Conservation (phyloP, 2,888 invertebrate genomes). For the Scaptomyza reducta region DNA sequence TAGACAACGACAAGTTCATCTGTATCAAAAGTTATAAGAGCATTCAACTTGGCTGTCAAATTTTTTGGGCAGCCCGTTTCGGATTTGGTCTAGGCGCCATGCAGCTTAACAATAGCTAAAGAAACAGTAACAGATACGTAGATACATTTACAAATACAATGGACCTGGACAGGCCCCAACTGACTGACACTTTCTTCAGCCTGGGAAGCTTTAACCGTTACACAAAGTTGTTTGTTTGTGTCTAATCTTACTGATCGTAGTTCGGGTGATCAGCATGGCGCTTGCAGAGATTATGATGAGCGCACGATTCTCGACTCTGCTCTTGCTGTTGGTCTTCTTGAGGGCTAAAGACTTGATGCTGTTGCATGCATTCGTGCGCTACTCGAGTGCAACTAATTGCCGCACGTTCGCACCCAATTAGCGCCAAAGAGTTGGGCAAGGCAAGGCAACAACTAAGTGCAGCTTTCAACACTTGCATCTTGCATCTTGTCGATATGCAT, state of each 20-base stretch:
- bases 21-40: constrained; percentile 17
- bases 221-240: constrained; percentile 43
- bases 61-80: constrained; percentile 21
- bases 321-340: neutral
- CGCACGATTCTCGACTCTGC: constrained; percentile 37
- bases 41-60: constrained; percentile 37
- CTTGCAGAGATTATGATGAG: constrained; percentile 69
- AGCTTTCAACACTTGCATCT: constrained; percentile 76
- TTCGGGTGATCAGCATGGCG: constrained; percentile 67
- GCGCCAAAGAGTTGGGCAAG: constrained; percentile 68
- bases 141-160: constrained; percentile 31
- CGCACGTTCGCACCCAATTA: constrained; percentile 80
- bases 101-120: constrained; percentile 59
- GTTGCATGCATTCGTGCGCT: constrained; percentile 59
- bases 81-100: constrained; percentile 59
- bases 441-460: constrained; percentile 70
- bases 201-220: constrained; percentile 62
- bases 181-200: constrained; percentile 68
- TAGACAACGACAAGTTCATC: constrained; percentile 39
- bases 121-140: constrained; percentile 32
- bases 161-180: constrained; percentile 1
- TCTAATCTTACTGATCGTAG: constrained; percentile 43
- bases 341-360: constrained; percentile 18
- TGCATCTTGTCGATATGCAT: constrained; percentile 25
- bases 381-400: constrained; percentile 78